phyloP scores from a whole-genome alignment of 2,113 vertebrate species.

The Rhynchomys soricoides region DNA sequence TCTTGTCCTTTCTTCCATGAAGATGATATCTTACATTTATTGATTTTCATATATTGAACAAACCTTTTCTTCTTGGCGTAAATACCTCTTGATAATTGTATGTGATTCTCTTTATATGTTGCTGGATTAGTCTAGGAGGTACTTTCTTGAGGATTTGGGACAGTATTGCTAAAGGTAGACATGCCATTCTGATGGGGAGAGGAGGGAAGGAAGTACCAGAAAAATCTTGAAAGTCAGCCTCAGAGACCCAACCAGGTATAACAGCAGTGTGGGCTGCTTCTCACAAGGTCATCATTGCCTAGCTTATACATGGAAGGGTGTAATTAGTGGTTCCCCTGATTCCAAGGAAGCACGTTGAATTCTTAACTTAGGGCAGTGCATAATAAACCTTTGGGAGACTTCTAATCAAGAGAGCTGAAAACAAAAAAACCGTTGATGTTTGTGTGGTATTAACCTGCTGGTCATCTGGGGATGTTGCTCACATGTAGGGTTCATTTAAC shows the following conservation, averaged over 20 bases:
- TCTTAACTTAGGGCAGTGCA: not conserved
- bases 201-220: not conserved
- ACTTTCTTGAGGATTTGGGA: not conserved
- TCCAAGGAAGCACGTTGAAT: not conserved
- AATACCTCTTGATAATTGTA: not conserved
- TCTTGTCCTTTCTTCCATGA: not conserved
- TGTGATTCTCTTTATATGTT: not conserved
- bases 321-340: not conserved
- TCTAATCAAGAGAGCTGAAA: not conserved
- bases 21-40: not conserved
- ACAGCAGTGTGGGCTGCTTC: not conserved
- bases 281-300: not conserved
- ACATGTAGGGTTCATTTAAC: not conserved
- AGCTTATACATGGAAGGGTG: not conserved
- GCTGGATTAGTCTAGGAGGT: not conserved
- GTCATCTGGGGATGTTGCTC: not conserved
- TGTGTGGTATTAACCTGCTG: not conserved
- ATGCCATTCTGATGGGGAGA: not conserved
- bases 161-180: not conserved
- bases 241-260: not conserved
- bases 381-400: not conserved
- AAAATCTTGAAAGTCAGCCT: not conserved
- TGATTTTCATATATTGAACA: not conserved
- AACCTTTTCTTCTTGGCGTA: conserved; percentile 38
- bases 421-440: conserved; percentile 17